Evolutionary conservation across 1,140 invertebrate genomes (phyloP).

Genomic region (Formica selysi): DNA sequence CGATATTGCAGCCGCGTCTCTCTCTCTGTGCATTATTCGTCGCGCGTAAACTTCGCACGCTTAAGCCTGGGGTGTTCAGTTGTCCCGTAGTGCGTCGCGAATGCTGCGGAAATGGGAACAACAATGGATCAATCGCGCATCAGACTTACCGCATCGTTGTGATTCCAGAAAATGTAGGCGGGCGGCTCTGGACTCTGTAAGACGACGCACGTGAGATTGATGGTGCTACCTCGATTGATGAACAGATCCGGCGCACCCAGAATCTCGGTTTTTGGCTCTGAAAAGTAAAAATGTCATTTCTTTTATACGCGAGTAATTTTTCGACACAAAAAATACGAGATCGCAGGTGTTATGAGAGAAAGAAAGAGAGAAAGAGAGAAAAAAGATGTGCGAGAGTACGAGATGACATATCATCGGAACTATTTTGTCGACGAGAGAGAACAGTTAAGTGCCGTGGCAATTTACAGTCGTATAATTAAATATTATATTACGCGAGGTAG

Average conservation of each 20-base stretch:
- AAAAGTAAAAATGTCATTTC: constrained; percentile 78
- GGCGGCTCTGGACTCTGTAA: constrained; percentile 96
- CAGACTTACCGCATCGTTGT: constrained; percentile 93
- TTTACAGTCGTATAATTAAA: constrained; percentile 48
- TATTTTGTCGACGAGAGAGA: constrained; percentile 19
- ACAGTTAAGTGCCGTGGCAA: constrained; percentile 15
- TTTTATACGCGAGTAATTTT: not conserved
- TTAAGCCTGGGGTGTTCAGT: constrained; percentile 10
- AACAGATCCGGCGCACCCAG: constrained; percentile 95
- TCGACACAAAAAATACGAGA: not conserved
- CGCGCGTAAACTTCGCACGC: constrained; percentile 31
- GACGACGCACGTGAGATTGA: constrained; percentile 97
- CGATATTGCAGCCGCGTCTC: constrained; percentile 31
- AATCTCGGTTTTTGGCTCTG: constrained; percentile 96
- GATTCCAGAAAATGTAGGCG: constrained; percentile 97
- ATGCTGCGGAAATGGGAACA: not conserved
- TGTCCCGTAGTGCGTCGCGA: not conserved
- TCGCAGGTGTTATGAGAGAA: not conserved
- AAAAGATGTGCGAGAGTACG: not conserved
- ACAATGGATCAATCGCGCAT: not conserved
- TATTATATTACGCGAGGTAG: constrained; percentile 36
- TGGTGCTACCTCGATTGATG: constrained; percentile 96
- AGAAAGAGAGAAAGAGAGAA: not conserved
- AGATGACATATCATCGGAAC: constrained; percentile 18
- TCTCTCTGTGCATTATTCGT: constrained; percentile 5